phyloP scores from a whole-genome alignment of 2,113 vertebrate species.

The Sarotherodon lohbergeri region DNA sequence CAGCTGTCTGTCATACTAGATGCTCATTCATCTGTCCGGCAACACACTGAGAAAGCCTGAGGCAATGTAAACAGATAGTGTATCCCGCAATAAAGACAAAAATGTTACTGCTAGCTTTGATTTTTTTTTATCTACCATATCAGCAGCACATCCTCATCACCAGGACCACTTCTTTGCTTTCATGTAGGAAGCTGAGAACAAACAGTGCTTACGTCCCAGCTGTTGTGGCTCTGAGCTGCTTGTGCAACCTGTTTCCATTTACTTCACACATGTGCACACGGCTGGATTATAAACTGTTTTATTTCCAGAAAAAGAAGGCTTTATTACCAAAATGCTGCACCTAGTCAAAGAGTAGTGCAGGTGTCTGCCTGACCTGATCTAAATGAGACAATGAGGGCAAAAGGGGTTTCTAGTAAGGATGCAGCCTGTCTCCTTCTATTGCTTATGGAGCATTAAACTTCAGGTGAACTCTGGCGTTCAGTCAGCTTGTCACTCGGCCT shows the following conservation, averaged over 20 bases:
- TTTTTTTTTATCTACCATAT: neutral
- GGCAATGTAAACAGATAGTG: slow-evolving; percentile 24
- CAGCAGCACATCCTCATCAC: neutral
- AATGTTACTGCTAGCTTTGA: neutral
- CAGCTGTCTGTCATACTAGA: slow-evolving; percentile 5
- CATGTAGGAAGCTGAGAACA: neutral
- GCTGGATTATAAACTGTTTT: neutral
- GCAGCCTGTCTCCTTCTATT: neutral
- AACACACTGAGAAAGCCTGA: neutral
- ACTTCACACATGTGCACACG: neutral
- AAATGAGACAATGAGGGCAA: neutral
- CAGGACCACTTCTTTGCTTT: neutral
- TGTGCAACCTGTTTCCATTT: slow-evolving; percentile 10
- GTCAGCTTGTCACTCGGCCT: neutral
- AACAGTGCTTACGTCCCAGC: neutral
- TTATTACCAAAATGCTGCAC: neutral
- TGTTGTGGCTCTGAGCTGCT: neutral
- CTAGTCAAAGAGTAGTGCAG: neutral
- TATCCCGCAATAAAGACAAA: neutral
- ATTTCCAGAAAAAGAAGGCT: neutral
- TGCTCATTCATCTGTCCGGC: slow-evolving; percentile 20
- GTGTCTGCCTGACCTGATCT: neutral
- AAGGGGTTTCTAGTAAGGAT: neutral
- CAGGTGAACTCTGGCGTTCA: neutral
- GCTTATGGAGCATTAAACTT: neutral